Evolutionary conservation across 2,797 vertebrate species (phyloP), one percentile per base, ranked within the genome.

Genomic region (Anabas testudineus): DNA sequence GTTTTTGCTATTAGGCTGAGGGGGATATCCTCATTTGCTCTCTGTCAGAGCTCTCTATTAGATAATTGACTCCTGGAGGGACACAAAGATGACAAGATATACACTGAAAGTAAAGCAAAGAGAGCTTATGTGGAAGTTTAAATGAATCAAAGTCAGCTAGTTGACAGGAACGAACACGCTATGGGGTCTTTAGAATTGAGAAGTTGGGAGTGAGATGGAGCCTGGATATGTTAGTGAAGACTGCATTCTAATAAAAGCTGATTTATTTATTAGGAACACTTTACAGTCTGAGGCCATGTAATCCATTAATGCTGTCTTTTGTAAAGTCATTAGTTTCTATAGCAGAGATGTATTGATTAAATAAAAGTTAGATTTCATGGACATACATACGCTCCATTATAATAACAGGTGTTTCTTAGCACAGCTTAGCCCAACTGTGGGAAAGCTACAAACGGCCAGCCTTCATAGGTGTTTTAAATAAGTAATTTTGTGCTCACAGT

Each of bases 1-100:
- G 60, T 76, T 86, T 79, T 76, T 78, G 74, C 78, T 75, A 87
- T 87, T 83, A 82, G 57, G 65, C 67, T 80, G 5, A 47, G 53
- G 67, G 83, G 78, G 71, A 80, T 58, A 58, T 80, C 71, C 76
- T 89, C 83, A 87, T 90, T 87, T 91, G 76, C 77, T 82, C 67
- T 67, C 71, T 79, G 83, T 88, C 85, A 81, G 74, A 78, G 74
- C 54, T 79, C 73, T 52, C 59, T 67, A 76, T 84, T 86, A 83
- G 84, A 82, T 92, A 87, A 92, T 87, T 89, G 81, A 83, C 80
- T 87, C 86, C 84, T 82, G 76, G 76, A 88, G 88, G 82, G 80
- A 81, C 67, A 67, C 49, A 71, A 66, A 84, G 37, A 39, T 19
- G 55, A 76, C 62, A 66, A 60, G 56, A 79, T 67, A 77, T 80